These are phyloP conservation scores for Pseudocheirus occidentalis DNA, from an alignment of 2,797 vertebrate genomes.

Conservation along the genomic window DNA sequence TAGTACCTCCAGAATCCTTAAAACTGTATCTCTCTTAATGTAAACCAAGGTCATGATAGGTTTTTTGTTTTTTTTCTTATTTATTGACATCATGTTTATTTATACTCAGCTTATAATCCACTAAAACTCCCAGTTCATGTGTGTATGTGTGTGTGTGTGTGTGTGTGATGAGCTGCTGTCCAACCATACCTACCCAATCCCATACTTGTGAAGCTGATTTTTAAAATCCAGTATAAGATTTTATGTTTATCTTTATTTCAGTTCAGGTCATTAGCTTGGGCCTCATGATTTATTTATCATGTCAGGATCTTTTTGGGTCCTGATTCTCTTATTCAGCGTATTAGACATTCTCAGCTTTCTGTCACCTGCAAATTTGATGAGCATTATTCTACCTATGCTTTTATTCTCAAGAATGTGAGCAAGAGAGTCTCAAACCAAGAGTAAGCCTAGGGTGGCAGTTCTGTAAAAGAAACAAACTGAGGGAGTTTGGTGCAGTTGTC, in stretches of 20 bases:
- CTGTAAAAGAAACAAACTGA: background rate
- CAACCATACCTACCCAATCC: background rate
- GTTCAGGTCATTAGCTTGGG: background rate
- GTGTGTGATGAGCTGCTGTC: background rate
- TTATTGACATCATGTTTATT: background rate
- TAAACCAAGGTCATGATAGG: background rate
- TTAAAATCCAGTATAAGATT: background rate
- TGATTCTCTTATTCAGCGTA: background rate
- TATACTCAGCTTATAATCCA: background rate
- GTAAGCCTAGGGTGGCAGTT: background rate
- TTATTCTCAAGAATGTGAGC: background rate
- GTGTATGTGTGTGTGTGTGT: no score
- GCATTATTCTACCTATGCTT: background rate
- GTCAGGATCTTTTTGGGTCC: background rate
- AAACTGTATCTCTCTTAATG: background rate
- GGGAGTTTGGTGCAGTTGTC: background rate
- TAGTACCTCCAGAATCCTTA: background rate
- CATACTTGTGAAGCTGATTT: background rate
- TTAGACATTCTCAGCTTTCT: background rate
- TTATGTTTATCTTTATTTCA: background rate
- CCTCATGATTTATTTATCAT: background rate
- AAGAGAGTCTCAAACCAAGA: background rate
- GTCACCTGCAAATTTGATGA: background rate
- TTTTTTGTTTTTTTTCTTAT: background rate
- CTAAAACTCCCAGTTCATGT: background rate